Base-by-base conservation (phyloP, 2,797 vertebrate species). In the Diceros bicornis region DNA sequence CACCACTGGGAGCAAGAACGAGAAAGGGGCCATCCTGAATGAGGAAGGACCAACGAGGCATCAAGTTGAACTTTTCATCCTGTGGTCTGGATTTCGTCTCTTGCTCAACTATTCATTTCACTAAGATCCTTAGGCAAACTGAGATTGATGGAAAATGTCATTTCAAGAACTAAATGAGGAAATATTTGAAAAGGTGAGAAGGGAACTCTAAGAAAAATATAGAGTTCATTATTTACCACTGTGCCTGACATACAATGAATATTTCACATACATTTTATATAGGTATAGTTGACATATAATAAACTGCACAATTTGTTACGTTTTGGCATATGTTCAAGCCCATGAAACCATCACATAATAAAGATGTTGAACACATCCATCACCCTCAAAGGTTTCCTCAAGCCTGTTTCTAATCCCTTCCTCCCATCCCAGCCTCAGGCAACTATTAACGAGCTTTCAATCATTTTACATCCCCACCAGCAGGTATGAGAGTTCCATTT, bases 101-200 rank as follows among this genome's bases (percentile, higher is more conserved):
- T 52, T n/a, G 37, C 50, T 78, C 68, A 82, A 16, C 37, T 72
- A n/a, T 41, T 34, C 6, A 69, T 27, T 96, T 68, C 20, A n/a
- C 64, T 86, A 71, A 62, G 57, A 91, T 44, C 37, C 59, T 74
- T 3, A 52, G 72, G 74, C 59, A 94, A 94, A 94, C 13, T 37
- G 16, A 6, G 52, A 62, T 14, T 25, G 37, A 79, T 12, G 64
- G 11, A 91, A 90, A 88, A 82, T 18, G 4, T n/a, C 82, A 84
- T 77, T 88, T 68, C 32, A 34, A 66, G 62, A 90, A 69, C 34
- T 85, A 86, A 93, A 34, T 59, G 23, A 88, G 71, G 34, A 85
- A 77, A 37, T 8, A 44, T 95, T 78, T 95, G 71, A 41, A 89
- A 68, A 29, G 75, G 52, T 74, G 23, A 55, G 27, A 88, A 57